Evolutionary conservation across 30 jellyfish, hydroid and myxozoan genomes (phyloP).

Genomic region (Chironex yamaguchii): DNA sequence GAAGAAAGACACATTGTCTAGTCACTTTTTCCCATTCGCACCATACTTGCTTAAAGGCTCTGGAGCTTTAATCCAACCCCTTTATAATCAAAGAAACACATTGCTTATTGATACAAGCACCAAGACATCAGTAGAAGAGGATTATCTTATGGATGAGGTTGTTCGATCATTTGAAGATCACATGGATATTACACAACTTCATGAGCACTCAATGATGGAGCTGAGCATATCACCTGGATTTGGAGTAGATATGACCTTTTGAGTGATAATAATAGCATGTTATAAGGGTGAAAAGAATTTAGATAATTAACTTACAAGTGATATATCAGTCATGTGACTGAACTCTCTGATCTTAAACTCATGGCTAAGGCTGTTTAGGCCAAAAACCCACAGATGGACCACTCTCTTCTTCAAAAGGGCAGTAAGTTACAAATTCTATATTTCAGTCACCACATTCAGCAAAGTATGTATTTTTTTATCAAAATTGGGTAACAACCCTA

Average conservation of each 20-base stretch:
- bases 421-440: too few species aligned
- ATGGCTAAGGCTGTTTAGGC: too few species aligned
- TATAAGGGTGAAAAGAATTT: too few species aligned
- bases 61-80: slow-evolving; percentile 35
- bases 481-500: too few species aligned
- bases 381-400: too few species aligned
- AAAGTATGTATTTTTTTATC: too few species aligned
- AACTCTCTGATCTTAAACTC: too few species aligned
- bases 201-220: background rate
- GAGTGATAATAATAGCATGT: too few species aligned
- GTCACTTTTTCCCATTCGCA: slow-evolving; percentile 86
- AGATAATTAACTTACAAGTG: too few species aligned
- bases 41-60: slow-evolving; percentile 83
- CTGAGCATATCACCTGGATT: background rate
- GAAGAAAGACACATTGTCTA: slow-evolving; percentile 44
- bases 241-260: slow-evolving; percentile 50
- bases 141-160: slow-evolving; percentile 34
- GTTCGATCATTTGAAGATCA: background rate
- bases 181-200: background rate
- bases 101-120: slow-evolving; percentile 34
- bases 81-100: slow-evolving; percentile 79
- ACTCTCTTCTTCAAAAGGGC: too few species aligned
- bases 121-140: slow-evolving; percentile 33
- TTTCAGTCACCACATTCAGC: too few species aligned
- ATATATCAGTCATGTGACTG: too few species aligned